Base-by-base conservation (phyloP, 2,888 invertebrate genomes). In the Microctonus aethiopoides region DNA sequence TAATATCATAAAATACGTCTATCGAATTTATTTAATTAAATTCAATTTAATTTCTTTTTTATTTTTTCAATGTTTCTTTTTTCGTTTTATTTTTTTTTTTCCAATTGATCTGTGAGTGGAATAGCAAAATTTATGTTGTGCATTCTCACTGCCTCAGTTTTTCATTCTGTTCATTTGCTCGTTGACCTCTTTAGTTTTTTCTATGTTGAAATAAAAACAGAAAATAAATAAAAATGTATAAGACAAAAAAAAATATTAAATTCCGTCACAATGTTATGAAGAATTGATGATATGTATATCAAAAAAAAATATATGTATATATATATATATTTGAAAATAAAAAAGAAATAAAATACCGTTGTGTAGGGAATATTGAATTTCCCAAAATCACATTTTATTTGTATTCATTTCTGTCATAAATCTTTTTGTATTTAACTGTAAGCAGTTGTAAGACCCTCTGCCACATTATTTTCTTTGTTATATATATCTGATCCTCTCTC, bases 101-200 rank as follows among this genome's bases (percentile, higher is more conserved):
- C 16, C 39, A 39, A 11, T 61, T 41, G 24, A 39, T 9, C 39
- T 39, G 56, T 56, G 26, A 6, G 26, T 4, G 29, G 22, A 7
- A 16, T 10, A 59, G 34, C n/a, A 59, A 59, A 32, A 59, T 39
- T 22, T 20, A 22, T 60, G n/a, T n/a, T n/a, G n/a, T n/a, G n/a
- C n/a, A n/a, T n/a, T n/a, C n/a, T n/a, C n/a, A n/a, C 20, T 59
- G 34, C 59, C 41, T 41, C 26, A 41, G 20, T 24, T 61, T 41
- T 46, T 62, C 46, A 11, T 51, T 51, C 46, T 29, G 26, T 46
- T 51, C 16, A 46, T 16, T 46, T 62, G 26, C 62, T 26, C 46
- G 39, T 24, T 51, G 46, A 62, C 62, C 20, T 29, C 62, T 62
- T 62, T 16, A 39, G 24, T 39, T 61, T 26, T 26, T 46, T 46